Percentiles rank a stretch among this genome's conserved stretches.
These are phyloP conservation scores for Mizuhopecten yessoensis DNA, from an alignment of 1,140 invertebrate genomes.

Conservation along the genomic window DNA sequence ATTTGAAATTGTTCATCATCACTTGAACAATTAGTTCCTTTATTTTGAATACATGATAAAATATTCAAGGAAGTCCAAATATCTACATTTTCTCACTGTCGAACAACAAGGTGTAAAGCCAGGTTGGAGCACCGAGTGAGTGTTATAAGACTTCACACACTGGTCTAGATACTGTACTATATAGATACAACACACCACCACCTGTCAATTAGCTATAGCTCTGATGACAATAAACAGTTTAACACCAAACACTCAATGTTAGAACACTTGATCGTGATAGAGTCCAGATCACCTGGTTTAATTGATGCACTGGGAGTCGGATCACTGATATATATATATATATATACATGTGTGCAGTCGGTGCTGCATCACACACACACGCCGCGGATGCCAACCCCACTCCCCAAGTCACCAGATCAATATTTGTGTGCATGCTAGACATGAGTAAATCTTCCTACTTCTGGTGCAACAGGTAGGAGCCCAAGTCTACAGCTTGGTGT, in stretches of 20 bases:
- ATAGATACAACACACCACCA: not conserved
- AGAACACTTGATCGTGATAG: no score
- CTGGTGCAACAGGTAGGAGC: not conserved
- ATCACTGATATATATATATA: not conserved
- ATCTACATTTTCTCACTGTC: no score
- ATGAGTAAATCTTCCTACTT: not conserved
- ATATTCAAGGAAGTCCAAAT: no score
- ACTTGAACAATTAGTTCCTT: no score
- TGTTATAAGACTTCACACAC: no score
- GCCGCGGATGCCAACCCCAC: not conserved
- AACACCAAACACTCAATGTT: not conserved
- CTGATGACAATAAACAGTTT: not conserved
- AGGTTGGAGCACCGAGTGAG: no score
- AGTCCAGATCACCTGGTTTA: no score
- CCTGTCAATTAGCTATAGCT: not conserved
- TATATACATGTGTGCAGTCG: no score
- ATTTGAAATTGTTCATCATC: no score
- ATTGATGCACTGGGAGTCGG: not conserved
- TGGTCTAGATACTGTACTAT: no score
- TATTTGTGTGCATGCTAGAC: conserved; percentile 23
- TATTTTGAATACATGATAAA: no score
- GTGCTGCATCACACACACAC: conserved; percentile 10
- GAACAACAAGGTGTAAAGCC: no score
- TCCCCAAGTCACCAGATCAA: not conserved
- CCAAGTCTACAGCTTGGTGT: not conserved